Conservation (phyloP, 2,888 invertebrate species). For the Morinoia aosen region DNA sequence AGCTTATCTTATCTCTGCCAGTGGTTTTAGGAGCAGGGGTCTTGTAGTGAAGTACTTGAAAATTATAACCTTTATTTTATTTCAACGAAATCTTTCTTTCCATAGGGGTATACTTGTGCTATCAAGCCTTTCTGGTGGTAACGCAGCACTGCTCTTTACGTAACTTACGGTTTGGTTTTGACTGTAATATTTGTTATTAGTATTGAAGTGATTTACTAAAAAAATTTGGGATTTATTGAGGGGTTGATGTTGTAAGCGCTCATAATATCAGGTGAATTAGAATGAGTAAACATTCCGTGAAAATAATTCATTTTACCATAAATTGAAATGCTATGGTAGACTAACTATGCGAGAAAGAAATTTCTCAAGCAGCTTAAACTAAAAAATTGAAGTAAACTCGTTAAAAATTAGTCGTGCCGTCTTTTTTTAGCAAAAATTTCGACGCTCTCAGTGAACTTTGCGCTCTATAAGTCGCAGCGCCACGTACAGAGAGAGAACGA, state of each 20-base stretch:
- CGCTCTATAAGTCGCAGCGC: neutral
- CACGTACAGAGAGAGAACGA: neutral
- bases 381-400: neutral
- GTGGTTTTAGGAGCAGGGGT: too few species aligned
- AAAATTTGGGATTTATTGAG: neutral
- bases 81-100: too few species aligned
- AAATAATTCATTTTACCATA: too few species aligned
- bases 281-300: neutral
- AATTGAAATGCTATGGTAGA: too few species aligned
- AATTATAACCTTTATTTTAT: too few species aligned
- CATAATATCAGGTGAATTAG: neutral
- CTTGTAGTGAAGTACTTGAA: too few species aligned
- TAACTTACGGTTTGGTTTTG: neutral
- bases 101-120: neutral
- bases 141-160: neutral
- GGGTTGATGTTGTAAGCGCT: neutral
- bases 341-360: too few species aligned
- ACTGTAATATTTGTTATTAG: neutral
- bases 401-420: neutral
- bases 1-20: too few species aligned
- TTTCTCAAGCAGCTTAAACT: too few species aligned
- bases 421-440: neutral
- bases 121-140: neutral
- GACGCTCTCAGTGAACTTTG: neutral
- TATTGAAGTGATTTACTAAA: neutral